A percentile compares a stretch with the other conserved stretches of the same genome.
These are phyloP conservation scores for Lynx canadensis DNA, from an alignment of 2,113 vertebrate species.

Conservation along the genomic window DNA sequence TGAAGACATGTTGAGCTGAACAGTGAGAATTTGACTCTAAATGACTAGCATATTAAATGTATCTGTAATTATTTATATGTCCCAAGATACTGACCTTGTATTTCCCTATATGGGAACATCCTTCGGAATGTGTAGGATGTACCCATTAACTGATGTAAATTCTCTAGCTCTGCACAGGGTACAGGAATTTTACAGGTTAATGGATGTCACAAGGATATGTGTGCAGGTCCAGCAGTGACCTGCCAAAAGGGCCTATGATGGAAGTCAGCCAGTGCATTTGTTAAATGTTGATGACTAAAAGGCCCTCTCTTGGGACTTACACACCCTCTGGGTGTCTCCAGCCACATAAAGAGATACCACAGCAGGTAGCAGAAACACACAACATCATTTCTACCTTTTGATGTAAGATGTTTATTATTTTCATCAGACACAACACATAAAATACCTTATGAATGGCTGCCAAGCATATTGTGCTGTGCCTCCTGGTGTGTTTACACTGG, in stretches of 20 bases:
- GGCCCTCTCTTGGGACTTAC: background rate
- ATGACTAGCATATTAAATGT: background rate
- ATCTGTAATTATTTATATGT: background rate
- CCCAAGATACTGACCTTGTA: background rate
- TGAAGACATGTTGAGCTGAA: background rate
- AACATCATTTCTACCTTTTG: background rate
- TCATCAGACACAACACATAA: slow-evolving; percentile 41
- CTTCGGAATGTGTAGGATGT: background rate
- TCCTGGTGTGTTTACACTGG: background rate
- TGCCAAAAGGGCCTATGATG: background rate
- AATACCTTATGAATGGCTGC: background rate
- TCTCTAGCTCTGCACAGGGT: background rate
- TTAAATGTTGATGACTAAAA: background rate
- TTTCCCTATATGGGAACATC: background rate
- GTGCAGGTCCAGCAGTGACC: background rate
- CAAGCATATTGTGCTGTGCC: background rate
- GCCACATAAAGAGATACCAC: background rate
- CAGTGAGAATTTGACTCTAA: background rate
- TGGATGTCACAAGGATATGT: background rate
- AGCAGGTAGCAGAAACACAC: background rate
- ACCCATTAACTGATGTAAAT: background rate
- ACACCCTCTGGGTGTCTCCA: background rate
- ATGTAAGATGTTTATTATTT: slow-evolving; percentile 54
- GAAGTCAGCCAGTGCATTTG: background rate
- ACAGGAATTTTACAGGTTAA: background rate